Evolutionary conservation across 1,140 invertebrate genomes (phyloP), one percentile per base, ranked within the genome.

Genomic region (Homalodisca vitripennis): DNA sequence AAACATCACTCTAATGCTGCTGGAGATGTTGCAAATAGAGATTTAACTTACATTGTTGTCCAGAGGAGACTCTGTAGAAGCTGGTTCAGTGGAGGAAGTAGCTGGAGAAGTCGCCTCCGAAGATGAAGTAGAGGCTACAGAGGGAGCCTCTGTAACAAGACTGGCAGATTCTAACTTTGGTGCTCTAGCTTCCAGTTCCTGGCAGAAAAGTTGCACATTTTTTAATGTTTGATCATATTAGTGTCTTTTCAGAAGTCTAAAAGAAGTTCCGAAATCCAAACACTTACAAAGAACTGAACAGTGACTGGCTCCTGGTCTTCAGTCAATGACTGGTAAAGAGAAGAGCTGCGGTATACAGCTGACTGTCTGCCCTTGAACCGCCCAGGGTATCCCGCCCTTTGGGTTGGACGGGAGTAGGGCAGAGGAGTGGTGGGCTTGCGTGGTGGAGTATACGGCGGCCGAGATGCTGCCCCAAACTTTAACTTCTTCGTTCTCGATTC

Each of bases 271-370:
- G n/a, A n/a, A n/a, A n/a, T n/a, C n/a, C n/a, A n/a, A n/a, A n/a
- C n/a, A 66, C 63, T 66, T 66, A 66, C 63, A 66, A 46, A 66
- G 31, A 46, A 31, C 20, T 66, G 32, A 10, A 66, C 30, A 17
- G 63, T 66, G 24, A 66, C 63, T 2, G 63, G 63, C 6, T 66
- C 63, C n/a, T 66, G 31, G 17, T 47, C 34, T 2, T 66, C 63
- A 22, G 22, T n/a, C 29, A 27, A 26, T 60, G 22, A 24, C 10
- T 41, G 48, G 3, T 60, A 26, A 24, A 24, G 55, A 41, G 17
- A 41, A 41, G 6, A 17, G 6, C 34, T 10, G 6, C 3, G 48
- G 10, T 6, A 27, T 30, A 60, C 14, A 27, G 55, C n/a, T 60
- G 55, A 24, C 12, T 22, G 55, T 41, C 17, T 41, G 34, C 17